Percentiles rank a stretch among this genome's conserved stretches.
phyloP scores from a whole-genome alignment of 2,888 invertebrate species.

The Ectemnius lituratus region DNA sequence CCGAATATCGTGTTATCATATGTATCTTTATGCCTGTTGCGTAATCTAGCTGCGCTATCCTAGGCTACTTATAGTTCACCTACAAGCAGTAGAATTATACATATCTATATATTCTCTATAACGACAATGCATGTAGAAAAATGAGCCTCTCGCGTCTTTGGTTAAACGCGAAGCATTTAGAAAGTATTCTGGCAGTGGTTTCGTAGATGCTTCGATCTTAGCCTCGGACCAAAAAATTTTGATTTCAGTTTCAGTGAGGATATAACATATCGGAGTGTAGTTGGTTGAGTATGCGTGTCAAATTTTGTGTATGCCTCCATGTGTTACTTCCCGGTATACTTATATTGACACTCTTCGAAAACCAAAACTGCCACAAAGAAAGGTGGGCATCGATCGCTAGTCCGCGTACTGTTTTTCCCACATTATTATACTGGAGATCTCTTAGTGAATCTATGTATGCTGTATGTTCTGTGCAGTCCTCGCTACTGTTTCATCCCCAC shows the following conservation, averaged over 20 bases:
- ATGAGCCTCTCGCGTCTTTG: conserved; percentile 75
- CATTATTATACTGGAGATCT: conserved; percentile 1
- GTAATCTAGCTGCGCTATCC: conserved; percentile 50
- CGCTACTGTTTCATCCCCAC: conserved; percentile 18
- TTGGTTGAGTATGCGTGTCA: conserved; percentile 20
- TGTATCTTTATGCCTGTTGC: conserved; percentile 11
- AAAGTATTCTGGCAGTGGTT: conserved; percentile 75
- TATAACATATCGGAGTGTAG: conserved; percentile 38
- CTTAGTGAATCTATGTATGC: background rate
- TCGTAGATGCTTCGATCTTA: conserved; percentile 75
- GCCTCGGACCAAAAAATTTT: conserved; percentile 73
- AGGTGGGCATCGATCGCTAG: conserved; percentile 5
- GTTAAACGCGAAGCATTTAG: conserved; percentile 76
- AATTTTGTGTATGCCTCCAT: background rate
- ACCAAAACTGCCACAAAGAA: background rate
- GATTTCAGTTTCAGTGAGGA: conserved; percentile 67
- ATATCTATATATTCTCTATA: conserved; percentile 57
- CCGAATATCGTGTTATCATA: too few species aligned
- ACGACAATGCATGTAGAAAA: conserved; percentile 77
- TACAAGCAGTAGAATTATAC: conserved; percentile 63
- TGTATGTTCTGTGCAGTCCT: conserved; percentile 19
- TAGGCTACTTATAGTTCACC: conserved; percentile 62
- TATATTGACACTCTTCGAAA: background rate
- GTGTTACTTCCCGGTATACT: background rate
- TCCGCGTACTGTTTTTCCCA: background rate